These are phyloP conservation scores for Hirtodrosophila alboralis DNA, from an alignment of 2,888 invertebrate genomes.

Conservation along the genomic window DNA sequence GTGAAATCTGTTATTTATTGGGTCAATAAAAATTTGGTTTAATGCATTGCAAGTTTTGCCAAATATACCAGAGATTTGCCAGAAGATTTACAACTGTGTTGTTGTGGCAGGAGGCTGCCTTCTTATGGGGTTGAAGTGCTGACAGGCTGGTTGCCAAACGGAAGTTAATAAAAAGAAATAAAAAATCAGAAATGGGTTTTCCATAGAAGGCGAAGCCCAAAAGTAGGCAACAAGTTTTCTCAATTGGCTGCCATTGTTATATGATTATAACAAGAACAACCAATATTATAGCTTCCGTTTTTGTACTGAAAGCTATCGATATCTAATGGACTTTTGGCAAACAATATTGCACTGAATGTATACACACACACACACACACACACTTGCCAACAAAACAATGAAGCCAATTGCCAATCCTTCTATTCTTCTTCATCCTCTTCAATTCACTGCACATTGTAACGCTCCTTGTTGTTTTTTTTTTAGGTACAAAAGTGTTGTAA, in stretches of 20 bases:
- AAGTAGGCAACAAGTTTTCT: constrained; percentile 48
- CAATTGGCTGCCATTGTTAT: constrained; percentile 41
- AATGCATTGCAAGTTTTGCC: constrained; percentile 66
- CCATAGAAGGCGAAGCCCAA: constrained; percentile 25
- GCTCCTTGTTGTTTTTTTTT: constrained; percentile 30
- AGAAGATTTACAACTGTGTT: constrained; percentile 45
- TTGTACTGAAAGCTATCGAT: constrained; percentile 1
- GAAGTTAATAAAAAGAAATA: constrained; percentile 24
- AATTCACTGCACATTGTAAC: constrained; percentile 37
- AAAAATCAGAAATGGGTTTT: constrained; percentile 28
- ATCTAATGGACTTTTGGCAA: constrained; percentile 36
- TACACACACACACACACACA: constrained; percentile 11
- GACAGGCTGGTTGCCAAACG: constrained; percentile 1
- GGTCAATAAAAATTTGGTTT: constrained; percentile 70
- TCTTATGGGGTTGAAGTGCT: constrained; percentile 6
- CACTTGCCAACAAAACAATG: constrained; percentile 18
- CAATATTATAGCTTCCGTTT: constrained; percentile 1
- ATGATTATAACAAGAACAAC: constrained; percentile 9
- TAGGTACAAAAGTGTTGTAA: constrained; percentile 9
- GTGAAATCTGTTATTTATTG: constrained; percentile 75
- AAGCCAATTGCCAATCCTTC: constrained; percentile 48
- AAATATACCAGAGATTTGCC: constrained; percentile 46
- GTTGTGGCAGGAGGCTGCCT: background rate
- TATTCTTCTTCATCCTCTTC: constrained; percentile 8
- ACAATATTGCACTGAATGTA: constrained; percentile 39